Evolutionary conservation across 1,140 invertebrate species (phyloP), one percentile per base, ranked within the genome.

Genomic region (Lepidostoma basale): DNA sequence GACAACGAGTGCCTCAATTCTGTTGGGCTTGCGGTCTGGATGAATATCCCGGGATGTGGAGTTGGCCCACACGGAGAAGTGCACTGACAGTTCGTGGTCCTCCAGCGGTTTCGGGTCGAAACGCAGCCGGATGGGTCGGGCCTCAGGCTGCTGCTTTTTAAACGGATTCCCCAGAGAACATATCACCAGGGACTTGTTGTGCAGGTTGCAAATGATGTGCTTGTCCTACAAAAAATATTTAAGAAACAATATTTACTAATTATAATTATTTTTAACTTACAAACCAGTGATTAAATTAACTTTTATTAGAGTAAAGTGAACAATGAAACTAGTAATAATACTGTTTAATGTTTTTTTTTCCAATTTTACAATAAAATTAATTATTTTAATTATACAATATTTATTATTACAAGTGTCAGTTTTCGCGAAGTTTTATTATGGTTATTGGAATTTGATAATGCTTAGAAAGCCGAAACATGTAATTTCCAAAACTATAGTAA

Each of bases 121-220:
- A 47, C 91, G 82, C 14, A 96, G 83, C 70, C 86, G 86, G 47
- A 95, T 83, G 39, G 85, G 85, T 0, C 80, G 76, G 14, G 75
- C 77, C 5, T 83, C 78, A 22, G 79, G 76, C 23, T 87, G 79
- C 47, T 88, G 84, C 73, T 84, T 87, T 74, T 90, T 89, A 74
- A 97, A 92, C 0, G 96, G 96, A 82, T 98, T 98, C 22, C 95
- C 95, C 26, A 98, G 82, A 12, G 88, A 86, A 79, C 95, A 98
- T 0, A 86, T 82, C 2, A 96, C 88, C 39, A 92, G 73, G 0
- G 90, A 93, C 26, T 85, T 86, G 73, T 94, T 94, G 62, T 88
- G 82, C 67, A 88, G 85, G 69, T 87, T 90, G 75, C 91, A 93
- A 18, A 88, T 88, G 8, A 89, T 83, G 60, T 84, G 83, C 66